A percentile compares a stretch with the other conserved stretches of the same genome.
phyloP scores from a whole-genome alignment of 1,140 invertebrate species.

The Semibalanus balanoides region DNA sequence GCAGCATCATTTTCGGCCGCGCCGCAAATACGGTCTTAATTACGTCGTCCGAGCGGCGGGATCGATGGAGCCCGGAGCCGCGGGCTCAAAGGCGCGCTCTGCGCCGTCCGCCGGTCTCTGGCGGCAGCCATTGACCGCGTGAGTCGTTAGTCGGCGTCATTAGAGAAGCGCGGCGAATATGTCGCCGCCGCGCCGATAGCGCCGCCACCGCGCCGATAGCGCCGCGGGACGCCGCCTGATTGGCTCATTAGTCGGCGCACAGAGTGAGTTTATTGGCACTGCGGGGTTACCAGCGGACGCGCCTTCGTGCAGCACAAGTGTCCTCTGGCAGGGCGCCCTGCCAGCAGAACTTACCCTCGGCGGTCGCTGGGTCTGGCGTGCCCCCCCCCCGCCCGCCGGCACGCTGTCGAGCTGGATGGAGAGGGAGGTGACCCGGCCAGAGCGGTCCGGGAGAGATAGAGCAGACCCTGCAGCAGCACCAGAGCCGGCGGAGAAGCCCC shows the following conservation, averaged over 20 bases:
- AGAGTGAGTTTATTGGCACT: neutral
- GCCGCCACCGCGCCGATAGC: no score
- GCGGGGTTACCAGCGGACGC: no score
- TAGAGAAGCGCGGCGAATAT: neutral
- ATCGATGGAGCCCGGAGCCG: neutral
- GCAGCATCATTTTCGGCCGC: neutral
- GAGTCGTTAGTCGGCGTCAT: neutral
- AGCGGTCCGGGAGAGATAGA: neutral
- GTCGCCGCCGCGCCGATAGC: neutral
- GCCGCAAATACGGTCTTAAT: neutral
- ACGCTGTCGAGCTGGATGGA: no score
- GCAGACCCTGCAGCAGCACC: neutral
- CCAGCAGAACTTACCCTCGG: no score
- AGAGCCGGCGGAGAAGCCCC: no score
- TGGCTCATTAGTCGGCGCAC: neutral
- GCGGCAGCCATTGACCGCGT: neutral
- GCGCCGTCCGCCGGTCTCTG: no score
- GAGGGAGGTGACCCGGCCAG: no score
- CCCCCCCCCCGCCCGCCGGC: no score
- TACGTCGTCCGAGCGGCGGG: neutral
- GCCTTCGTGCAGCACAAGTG: no score
- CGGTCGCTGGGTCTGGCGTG: no score
- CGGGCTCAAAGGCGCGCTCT: neutral
- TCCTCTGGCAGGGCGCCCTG: no score
- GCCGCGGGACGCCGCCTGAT: neutral